Percentiles rank a stretch among this genome's conserved stretches.
phyloP scores from a whole-genome alignment of 2,888 invertebrate genomes.

The Micoletzkya japonica region DNA sequence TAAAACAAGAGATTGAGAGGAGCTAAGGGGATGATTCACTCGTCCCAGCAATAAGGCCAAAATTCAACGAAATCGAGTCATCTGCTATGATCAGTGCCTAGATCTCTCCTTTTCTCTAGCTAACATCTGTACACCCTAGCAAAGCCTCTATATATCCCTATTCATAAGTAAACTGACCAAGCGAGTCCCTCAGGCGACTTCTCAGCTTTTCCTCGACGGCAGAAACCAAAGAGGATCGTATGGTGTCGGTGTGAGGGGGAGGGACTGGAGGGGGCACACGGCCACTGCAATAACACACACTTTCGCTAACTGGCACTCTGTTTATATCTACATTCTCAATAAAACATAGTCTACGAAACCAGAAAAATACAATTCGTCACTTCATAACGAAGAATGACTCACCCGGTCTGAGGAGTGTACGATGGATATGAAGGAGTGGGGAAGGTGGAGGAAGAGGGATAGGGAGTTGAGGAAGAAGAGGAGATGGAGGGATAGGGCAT shows the following conservation, averaged over 20 bases:
- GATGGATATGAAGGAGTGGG: constrained; percentile 24
- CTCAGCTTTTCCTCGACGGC: constrained; percentile 93
- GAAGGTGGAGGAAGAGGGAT: constrained; percentile 32
- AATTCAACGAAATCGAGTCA: too few species aligned
- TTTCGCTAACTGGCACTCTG: background rate
- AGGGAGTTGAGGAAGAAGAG: background rate
- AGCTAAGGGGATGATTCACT: too few species aligned
- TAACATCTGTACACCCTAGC: too few species aligned
- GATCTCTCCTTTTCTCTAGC: too few species aligned
- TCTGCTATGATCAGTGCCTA: too few species aligned
- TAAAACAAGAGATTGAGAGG: too few species aligned
- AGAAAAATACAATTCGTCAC: background rate
- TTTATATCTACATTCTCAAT: background rate
- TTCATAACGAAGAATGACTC: background rate
- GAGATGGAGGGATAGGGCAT: constrained; percentile 30
- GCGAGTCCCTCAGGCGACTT: constrained; percentile 83
- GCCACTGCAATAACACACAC: constrained; percentile 54
- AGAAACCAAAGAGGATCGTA: constrained; percentile 86
- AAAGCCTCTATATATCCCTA: too few species aligned
- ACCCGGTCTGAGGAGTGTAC: constrained; percentile 55
- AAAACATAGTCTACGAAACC: background rate
- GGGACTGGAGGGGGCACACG: constrained; percentile 36
- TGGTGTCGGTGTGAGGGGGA: constrained; percentile 78
- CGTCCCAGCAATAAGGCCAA: too few species aligned
- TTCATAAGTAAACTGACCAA: too few species aligned